phyloP scores from a whole-genome alignment of 2,113 vertebrate species.

The Solea senegalensis region DNA sequence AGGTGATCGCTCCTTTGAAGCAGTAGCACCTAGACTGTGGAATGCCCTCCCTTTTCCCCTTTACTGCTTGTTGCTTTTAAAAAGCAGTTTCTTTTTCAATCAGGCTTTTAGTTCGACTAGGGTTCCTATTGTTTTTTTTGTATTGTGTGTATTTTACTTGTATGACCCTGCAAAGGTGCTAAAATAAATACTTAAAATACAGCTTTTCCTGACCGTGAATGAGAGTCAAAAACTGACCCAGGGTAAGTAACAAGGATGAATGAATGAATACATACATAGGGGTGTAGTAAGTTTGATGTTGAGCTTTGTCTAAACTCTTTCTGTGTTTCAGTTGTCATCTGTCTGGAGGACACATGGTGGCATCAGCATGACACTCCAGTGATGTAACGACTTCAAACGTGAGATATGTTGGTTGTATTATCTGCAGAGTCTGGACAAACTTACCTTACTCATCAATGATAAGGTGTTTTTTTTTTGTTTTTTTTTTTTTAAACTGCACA shows the following conservation, averaged over 20 bases:
- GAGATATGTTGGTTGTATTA: too few species aligned
- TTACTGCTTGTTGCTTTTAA: too few species aligned
- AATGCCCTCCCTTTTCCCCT: too few species aligned
- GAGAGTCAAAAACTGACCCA: background rate
- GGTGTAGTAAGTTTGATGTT: background rate
- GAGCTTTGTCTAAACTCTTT: background rate
- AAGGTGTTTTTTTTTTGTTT: background rate
- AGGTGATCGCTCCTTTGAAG: too few species aligned
- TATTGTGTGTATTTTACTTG: too few species aligned
- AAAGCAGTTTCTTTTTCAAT: too few species aligned
- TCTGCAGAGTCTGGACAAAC: background rate
- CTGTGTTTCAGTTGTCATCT: constrained; percentile 3
- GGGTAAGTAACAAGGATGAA: background rate
- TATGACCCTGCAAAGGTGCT: background rate
- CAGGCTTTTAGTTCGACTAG: too few species aligned
- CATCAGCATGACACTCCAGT: constrained; percentile 12
- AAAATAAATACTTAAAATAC: background rate
- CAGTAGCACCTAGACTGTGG: too few species aligned
- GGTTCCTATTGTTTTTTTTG: too few species aligned
- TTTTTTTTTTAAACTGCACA: background rate
- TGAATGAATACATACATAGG: background rate
- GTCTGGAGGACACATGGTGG: constrained; percentile 40
- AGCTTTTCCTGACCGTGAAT: too few species aligned
- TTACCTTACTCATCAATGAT: background rate
- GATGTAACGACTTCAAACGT: too few species aligned